phyloP scores from a whole-genome alignment of 2,797 vertebrate species.

The Thripadectes ignobilis region DNA sequence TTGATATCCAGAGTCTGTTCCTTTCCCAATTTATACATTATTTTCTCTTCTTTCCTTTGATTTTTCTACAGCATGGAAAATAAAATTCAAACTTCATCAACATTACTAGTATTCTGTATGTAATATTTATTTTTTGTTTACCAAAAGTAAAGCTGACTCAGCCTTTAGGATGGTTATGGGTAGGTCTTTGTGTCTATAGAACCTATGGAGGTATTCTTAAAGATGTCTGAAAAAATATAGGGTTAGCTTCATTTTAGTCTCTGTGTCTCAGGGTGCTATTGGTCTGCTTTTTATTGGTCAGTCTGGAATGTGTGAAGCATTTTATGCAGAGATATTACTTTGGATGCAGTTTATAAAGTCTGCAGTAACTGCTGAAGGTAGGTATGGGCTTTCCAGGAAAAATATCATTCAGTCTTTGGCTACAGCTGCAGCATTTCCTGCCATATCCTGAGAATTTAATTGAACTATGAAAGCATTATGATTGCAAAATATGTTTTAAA shows the following conservation, averaged over 20 bases:
- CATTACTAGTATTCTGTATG: background rate
- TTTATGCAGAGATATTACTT: slow-evolving; percentile 70
- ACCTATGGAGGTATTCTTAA: background rate
- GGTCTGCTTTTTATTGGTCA: slow-evolving; percentile 67
- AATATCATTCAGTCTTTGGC: background rate
- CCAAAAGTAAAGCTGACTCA: background rate
- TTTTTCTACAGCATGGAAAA: background rate
- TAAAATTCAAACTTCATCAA: background rate
- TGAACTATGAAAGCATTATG: background rate
- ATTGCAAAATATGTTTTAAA: background rate
- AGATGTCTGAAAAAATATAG: background rate
- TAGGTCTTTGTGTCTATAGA: background rate
- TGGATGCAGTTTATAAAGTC: slow-evolving; percentile 62
- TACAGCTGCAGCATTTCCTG: background rate
- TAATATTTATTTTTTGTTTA: background rate
- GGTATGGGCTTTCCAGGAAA: background rate
- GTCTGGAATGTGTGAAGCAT: slow-evolving; percentile 70
- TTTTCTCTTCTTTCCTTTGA: background rate
- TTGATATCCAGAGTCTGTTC: background rate
- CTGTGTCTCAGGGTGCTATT: slow-evolving; percentile 54
- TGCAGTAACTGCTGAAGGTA: slow-evolving; percentile 58
- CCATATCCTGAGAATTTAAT: background rate
- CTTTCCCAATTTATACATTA: background rate
- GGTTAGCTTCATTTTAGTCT: background rate
- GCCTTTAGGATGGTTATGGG: background rate